A percentile compares a stretch with the other conserved stretches of the same genome.
Conservation (phyloP, 2,888 invertebrate species). For the Sipunculus nudus region DNA sequence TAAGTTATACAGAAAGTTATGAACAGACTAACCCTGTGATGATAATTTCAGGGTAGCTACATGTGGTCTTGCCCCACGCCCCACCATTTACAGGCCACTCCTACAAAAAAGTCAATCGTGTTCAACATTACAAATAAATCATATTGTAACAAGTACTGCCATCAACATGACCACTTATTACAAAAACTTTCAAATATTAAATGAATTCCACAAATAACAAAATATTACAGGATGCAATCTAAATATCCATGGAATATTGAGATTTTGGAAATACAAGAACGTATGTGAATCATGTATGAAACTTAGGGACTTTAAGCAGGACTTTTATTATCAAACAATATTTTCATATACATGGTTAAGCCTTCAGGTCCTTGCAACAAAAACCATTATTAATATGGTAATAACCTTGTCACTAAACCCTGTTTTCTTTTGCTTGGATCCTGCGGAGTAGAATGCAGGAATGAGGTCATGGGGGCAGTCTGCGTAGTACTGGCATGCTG, state of each 20-base stretch:
- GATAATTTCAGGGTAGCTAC: conserved; percentile 97
- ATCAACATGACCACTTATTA: too few species aligned
- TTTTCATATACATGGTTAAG: neutral
- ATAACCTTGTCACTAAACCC: conserved; percentile 67
- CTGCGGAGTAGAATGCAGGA: conserved; percentile 97
- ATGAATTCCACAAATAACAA: too few species aligned
- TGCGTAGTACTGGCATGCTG: conserved; percentile 94
- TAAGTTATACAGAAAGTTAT: too few species aligned
- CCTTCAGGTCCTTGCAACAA: too few species aligned
- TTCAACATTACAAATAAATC: neutral
- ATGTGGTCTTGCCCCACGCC: conserved; percentile 93
- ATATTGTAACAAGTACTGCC: too few species aligned
- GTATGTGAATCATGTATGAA: neutral
- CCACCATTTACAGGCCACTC: conserved; percentile 98
- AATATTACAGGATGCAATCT: too few species aligned
- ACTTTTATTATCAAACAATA: neutral
- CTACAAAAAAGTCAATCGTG: conserved; percentile 51
- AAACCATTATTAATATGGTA: too few species aligned
- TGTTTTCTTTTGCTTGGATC: conserved; percentile 66
- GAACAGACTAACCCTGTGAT: conserved; percentile 84
- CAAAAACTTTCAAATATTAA: too few species aligned
- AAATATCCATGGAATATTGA: too few species aligned
- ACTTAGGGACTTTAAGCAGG: neutral
- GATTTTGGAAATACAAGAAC: neutral
- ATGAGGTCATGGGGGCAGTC: conserved; percentile 98